Percentiles rank a stretch among this genome's conserved stretches.
Conservation (phyloP, 2,113 vertebrate genomes). For the Labeo catla region DNA sequence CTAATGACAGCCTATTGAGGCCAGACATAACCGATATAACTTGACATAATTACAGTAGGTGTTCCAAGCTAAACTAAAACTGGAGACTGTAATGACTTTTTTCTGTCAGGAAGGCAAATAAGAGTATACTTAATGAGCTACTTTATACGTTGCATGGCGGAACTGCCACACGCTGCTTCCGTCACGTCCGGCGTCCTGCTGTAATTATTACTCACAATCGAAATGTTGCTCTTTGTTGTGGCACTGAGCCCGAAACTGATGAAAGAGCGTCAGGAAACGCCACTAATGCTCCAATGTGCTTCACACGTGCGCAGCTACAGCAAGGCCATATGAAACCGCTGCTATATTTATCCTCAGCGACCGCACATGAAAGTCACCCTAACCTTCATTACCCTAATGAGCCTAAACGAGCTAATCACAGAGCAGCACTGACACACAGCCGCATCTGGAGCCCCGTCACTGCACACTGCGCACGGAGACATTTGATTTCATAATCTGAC, state of each 20-base stretch:
- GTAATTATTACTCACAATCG: slow-evolving; percentile 50
- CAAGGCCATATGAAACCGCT: too few species aligned
- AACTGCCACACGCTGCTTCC: slow-evolving; percentile 28
- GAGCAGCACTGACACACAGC: neutral
- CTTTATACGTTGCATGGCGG: neutral
- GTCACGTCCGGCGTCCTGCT: slow-evolving; percentile 28
- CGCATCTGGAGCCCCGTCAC: too few species aligned
- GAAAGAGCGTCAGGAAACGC: slow-evolving; percentile 48
- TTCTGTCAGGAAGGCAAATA: slow-evolving; percentile 16
- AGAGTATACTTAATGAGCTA: slow-evolving; percentile 39
- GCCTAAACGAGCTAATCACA: neutral
- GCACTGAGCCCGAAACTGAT: slow-evolving; percentile 40
- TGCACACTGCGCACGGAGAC: neutral
- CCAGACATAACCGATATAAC: slow-evolving; percentile 40
- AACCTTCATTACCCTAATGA: neutral
- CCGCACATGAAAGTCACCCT: neutral
- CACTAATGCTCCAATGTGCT: slow-evolving; percentile 52
- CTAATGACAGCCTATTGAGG: slow-evolving; percentile 40
- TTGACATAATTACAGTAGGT: slow-evolving; percentile 49
- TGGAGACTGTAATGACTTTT: slow-evolving; percentile 31
- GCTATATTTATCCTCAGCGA: neutral
- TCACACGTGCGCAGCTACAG: slow-evolving; percentile 46
- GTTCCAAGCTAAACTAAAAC: slow-evolving; percentile 42
- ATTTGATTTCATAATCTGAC: too few species aligned
- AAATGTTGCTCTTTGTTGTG: slow-evolving; percentile 46